Conservation (phyloP, 2,888 invertebrate genomes). For the Leucozona laternaria region DNA sequence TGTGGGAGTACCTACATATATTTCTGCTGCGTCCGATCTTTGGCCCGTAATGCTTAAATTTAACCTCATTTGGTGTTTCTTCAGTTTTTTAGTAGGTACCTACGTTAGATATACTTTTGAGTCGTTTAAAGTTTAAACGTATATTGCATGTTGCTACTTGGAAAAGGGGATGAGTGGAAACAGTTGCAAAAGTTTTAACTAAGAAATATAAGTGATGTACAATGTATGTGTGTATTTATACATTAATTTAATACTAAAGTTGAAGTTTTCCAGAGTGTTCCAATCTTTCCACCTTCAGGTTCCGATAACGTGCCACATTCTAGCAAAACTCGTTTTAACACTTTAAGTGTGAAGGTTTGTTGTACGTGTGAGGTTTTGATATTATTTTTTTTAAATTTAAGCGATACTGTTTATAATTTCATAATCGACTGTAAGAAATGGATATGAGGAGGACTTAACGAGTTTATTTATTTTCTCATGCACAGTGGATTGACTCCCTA, state of each 20-base stretch:
- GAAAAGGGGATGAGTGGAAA: constrained; percentile 13
- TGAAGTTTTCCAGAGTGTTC: constrained; percentile 16
- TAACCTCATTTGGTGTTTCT: constrained; percentile 52
- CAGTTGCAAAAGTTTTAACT: constrained; percentile 48
- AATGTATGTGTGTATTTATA: not conserved
- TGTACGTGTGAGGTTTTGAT: constrained; percentile 29
- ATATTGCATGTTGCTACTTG: constrained; percentile 3
- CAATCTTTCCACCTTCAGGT: not conserved
- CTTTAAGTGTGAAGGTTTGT: not conserved
- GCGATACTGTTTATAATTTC: not conserved
- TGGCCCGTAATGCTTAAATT: constrained; percentile 41
- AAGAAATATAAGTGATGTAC: constrained; percentile 47
- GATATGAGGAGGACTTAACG: no score
- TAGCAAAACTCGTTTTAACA: constrained; percentile 5
- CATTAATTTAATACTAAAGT: constrained; percentile 1
- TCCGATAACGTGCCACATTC: not conserved
- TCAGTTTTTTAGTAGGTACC: constrained; percentile 2
- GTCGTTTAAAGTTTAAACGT: not conserved
- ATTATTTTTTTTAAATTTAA: constrained; percentile 43
- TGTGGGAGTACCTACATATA: not conserved
- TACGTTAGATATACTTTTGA: constrained; percentile 1
- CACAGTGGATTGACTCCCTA: no score
- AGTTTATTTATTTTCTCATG: no score
- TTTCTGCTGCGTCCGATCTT: constrained; percentile 44
- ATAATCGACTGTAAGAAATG: not conserved